phyloP scores from a whole-genome alignment of 2,113 vertebrate species.

The Toxostoma redivivum region DNA sequence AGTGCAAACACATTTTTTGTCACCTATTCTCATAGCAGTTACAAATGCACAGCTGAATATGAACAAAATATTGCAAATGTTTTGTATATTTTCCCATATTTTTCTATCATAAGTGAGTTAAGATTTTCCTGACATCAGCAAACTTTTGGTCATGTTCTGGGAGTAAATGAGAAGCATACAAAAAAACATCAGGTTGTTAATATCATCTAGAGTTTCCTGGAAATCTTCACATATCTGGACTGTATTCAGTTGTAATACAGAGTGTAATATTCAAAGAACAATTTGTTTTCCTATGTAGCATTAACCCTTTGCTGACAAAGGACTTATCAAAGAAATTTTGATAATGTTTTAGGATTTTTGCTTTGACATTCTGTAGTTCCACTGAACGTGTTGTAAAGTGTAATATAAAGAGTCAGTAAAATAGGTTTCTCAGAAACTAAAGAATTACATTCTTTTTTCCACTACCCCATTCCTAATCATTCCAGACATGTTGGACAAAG shows the following conservation, averaged over 20 bases:
- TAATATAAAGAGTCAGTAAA: neutral
- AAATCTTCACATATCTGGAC: neutral
- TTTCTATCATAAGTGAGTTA: neutral
- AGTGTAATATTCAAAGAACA: neutral
- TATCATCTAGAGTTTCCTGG: neutral
- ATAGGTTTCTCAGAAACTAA: neutral
- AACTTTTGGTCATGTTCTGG: neutral
- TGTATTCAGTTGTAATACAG: neutral
- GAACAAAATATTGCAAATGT: neutral
- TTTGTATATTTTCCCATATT: neutral
- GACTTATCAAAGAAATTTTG: neutral
- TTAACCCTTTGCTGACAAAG: neutral
- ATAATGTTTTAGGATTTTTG: neutral
- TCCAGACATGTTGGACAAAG: neutral
- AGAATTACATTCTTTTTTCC: neutral
- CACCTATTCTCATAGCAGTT: neutral
- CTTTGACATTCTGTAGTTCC: neutral
- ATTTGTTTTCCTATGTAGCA: neutral
- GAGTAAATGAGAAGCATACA: neutral
- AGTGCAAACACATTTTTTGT: neutral
- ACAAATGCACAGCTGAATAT: neutral
- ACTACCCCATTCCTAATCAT: neutral
- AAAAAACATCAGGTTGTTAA: neutral
- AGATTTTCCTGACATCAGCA: neutral
- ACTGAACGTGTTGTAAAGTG: neutral